Percentiles rank a stretch among this genome's conserved stretches.
These are phyloP conservation scores for Montipora foliosa DNA, from an alignment of 64 coral and sea anemone genomes.

Conservation along the genomic window DNA sequence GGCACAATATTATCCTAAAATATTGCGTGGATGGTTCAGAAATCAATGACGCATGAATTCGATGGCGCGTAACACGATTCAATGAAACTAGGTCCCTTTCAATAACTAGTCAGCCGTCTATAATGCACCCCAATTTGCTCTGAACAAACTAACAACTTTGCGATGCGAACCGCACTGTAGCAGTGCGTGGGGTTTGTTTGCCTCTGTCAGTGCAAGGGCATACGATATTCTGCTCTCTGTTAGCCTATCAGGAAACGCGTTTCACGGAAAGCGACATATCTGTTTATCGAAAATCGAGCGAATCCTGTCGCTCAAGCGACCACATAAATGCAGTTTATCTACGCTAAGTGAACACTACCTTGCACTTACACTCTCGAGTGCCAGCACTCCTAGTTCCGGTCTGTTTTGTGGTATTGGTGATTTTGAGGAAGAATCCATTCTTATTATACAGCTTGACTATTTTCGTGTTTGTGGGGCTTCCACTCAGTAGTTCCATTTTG, in stretches of 20 bases:
- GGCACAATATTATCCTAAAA: background rate
- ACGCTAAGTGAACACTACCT: background rate
- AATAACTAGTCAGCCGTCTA: conserved; percentile 9
- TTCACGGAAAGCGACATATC: background rate
- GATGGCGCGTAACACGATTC: background rate
- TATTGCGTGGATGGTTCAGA: conserved; percentile 19
- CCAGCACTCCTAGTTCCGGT: background rate
- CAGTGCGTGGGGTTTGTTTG: conserved; percentile 48
- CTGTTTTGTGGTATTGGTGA: background rate
- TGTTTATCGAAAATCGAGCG: conserved; percentile 5
- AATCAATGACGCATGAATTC: background rate
- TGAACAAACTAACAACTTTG: conserved; percentile 41
- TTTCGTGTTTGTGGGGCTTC: conserved; percentile 7
- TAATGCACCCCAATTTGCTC: conserved; percentile 5
- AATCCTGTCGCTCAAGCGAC: background rate
- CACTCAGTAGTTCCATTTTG: conserved; percentile 3
- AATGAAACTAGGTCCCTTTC: background rate
- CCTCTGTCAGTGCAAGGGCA: background rate
- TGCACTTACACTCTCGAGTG: conserved; percentile 6
- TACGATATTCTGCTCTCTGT: background rate
- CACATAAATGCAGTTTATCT: background rate
- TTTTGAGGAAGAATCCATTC: conserved; percentile 35
- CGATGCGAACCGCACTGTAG: background rate
- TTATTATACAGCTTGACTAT: conserved; percentile 20
- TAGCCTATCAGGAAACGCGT: background rate